These are phyloP conservation scores for Theristicus caerulescens DNA, from an alignment of 2,113 vertebrate species.

Conservation along the genomic window DNA sequence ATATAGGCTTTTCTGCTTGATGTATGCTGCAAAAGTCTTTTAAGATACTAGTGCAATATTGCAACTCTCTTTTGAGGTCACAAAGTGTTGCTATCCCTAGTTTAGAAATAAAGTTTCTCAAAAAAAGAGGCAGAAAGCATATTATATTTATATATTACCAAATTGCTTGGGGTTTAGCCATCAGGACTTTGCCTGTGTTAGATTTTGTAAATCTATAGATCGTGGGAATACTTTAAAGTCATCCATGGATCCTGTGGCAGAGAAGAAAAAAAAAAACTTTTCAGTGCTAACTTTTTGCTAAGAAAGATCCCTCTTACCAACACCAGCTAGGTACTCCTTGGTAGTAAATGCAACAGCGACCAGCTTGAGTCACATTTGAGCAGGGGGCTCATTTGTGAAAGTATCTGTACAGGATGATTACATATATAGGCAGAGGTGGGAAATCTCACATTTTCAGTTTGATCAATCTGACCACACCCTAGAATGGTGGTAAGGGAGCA, in stretches of 20 bases:
- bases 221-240: neutral
- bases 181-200: neutral
- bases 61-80: neutral
- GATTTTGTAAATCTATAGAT: neutral
- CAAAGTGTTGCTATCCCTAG: neutral
- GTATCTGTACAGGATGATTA: neutral
- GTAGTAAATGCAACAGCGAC: neutral
- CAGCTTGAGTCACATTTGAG: neutral
- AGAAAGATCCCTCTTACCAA: neutral
- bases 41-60: neutral
- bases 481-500: neutral
- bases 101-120: neutral
- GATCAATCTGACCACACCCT: neutral
- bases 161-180: neutral
- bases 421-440: neutral
- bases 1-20: neutral
- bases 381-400: neutral
- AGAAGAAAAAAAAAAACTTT: neutral
- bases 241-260: neutral
- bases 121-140: neutral
- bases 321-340: neutral
- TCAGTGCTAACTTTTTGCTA: neutral
- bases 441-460: neutral
- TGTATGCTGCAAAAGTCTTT: neutral
- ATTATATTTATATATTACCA: neutral